These are phyloP conservation scores for Girardia tigrina DNA, from an alignment of 2,888 invertebrate genomes.

Conservation along the genomic window DNA sequence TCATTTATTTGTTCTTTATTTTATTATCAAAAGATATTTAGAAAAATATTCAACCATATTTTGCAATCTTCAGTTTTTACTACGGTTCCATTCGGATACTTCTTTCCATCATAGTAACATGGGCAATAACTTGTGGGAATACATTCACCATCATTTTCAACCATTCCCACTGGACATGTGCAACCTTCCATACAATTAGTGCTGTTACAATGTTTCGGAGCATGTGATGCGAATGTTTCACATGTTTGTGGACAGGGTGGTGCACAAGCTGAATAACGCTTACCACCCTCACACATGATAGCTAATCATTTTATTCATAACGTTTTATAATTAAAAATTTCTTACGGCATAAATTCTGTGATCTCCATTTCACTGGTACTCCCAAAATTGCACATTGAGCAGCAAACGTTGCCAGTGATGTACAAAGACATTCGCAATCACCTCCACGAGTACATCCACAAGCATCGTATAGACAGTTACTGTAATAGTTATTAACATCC, in stretches of 20 bases:
- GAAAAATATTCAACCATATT: no score
- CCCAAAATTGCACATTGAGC: constrained; percentile 66
- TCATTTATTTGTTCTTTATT: no score
- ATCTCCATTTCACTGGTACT: constrained; percentile 67
- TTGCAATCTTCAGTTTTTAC: constrained; percentile 12
- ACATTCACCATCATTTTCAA: constrained; percentile 40
- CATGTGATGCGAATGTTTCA: constrained; percentile 33
- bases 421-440: constrained; percentile 75
- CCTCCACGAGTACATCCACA: constrained; percentile 78
- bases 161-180: constrained; percentile 36
- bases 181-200: constrained; percentile 37
- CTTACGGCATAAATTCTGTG: constrained; percentile 67
- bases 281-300: constrained; percentile 38
- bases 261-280: constrained; percentile 37
- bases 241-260: constrained; percentile 37
- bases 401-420: constrained; percentile 72
- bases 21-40: no score
- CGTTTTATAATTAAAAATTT: no score
- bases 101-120: constrained; percentile 39
- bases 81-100: constrained; percentile 9
- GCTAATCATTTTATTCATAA: no score
- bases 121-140: constrained; percentile 40
- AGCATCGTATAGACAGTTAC: constrained; percentile 64
- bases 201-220: constrained; percentile 24
- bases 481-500: constrained; percentile 37